A percentile compares a stretch with the other conserved stretches of the same genome.
Conservation (phyloP, 2,888 invertebrate species). For the Rhaphigaster nebulosa region DNA sequence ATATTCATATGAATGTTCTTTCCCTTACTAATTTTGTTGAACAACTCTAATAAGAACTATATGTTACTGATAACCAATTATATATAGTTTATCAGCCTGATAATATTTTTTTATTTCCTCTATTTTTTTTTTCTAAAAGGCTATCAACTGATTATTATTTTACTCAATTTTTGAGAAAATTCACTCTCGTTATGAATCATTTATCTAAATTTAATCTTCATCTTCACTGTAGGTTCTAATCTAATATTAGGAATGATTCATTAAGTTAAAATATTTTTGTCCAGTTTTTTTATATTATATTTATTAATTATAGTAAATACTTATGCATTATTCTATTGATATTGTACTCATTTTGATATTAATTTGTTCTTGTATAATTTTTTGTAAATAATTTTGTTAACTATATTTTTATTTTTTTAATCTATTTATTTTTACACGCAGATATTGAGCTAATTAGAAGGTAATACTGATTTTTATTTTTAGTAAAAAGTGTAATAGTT, state of each 20-base stretch:
- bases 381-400: no score
- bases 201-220: not conserved
- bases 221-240: not conserved
- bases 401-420: not conserved
- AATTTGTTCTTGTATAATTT: not conserved
- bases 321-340: not conserved
- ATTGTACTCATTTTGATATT: not conserved
- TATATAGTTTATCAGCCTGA: constrained; percentile 29
- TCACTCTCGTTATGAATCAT: not conserved
- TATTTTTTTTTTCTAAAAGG: constrained; percentile 47
- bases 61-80: constrained; percentile 41
- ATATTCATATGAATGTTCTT: not conserved
- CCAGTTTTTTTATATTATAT: not conserved
- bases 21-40: constrained; percentile 62
- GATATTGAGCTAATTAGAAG: no score
- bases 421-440: not conserved
- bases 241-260: not conserved
- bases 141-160: not conserved
- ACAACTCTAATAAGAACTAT: not conserved
- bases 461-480: no score
- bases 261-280: not conserved
- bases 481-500: no score
- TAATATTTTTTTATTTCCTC: constrained; percentile 49
- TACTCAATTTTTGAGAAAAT: not conserved
- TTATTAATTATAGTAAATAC: not conserved